phyloP scores from a whole-genome alignment of 2,797 vertebrate genomes.

The Coracias cyanogaster region DNA sequence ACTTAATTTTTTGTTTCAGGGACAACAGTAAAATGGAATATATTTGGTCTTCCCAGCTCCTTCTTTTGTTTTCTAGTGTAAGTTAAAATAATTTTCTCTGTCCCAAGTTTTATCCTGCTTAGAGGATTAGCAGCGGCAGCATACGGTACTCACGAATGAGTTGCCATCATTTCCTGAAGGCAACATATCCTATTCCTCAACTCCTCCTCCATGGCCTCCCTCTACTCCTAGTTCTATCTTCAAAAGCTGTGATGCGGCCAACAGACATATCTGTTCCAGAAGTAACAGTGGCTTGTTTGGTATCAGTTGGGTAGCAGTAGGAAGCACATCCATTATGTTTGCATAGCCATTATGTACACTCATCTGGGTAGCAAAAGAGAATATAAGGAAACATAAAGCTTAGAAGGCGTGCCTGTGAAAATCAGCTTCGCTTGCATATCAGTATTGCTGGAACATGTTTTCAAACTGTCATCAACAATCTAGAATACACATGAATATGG shows the following conservation, averaged over 20 bases:
- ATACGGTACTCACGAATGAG: neutral
- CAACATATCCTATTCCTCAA: neutral
- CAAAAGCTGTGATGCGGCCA: neutral
- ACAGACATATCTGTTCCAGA: neutral
- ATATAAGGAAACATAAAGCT: neutral
- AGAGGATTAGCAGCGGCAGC: neutral
- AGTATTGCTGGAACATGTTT: neutral
- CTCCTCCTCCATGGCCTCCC: rapidly evolving
- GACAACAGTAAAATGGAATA: neutral
- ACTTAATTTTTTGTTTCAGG: neutral
- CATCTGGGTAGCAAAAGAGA: neutral
- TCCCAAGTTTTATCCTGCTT: neutral
- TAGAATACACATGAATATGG: neutral
- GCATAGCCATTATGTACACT: neutral
- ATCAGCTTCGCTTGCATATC: neutral
- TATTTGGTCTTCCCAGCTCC: neutral
- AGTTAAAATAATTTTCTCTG: neutral
- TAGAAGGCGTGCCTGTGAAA: neutral
- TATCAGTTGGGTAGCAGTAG: neutral
- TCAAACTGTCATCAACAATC: neutral
- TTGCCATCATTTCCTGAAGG: neutral
- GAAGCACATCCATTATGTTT: neutral
- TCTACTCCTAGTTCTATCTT: neutral
- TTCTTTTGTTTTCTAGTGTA: neutral
- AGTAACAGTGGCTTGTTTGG: neutral